These are phyloP conservation scores for Netelia melanura DNA, from an alignment of 2,888 invertebrate species.

Conservation along the genomic window DNA sequence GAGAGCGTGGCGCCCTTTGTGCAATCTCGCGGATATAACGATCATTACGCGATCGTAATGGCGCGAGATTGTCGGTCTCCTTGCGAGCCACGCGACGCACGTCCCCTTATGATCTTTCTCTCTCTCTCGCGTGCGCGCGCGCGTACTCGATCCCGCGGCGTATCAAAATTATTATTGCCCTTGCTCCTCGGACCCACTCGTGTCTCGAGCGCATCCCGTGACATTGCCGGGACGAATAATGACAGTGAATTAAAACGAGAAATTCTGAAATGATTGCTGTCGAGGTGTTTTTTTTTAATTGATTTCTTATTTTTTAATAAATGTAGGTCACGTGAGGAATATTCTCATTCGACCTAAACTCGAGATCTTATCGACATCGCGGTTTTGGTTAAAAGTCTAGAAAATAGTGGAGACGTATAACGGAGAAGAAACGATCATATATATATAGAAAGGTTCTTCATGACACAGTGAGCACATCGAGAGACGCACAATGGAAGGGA, in stretches of 20 bases:
- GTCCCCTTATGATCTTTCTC: slow-evolving; percentile 56
- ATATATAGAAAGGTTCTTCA: slow-evolving; percentile 27
- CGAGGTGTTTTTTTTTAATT: no score
- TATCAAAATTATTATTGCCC: slow-evolving; percentile 34
- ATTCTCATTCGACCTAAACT: slow-evolving; percentile 33
- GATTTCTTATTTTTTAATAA: not conserved
- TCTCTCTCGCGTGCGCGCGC: no score
- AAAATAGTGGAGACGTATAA: slow-evolving; percentile 25
- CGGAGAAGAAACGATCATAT: slow-evolving; percentile 12
- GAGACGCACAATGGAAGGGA: slow-evolving; percentile 71
- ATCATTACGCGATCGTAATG: slow-evolving; percentile 81
- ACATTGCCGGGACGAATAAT: not conserved
- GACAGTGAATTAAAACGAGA: not conserved
- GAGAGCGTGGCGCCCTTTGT: slow-evolving; percentile 74
- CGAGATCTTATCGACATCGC: slow-evolving; percentile 39
- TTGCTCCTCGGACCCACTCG: not conserved
- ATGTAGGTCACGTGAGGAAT: not conserved
- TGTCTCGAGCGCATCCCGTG: not conserved
- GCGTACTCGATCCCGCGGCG: slow-evolving; percentile 33
- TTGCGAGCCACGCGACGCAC: slow-evolving; percentile 62
- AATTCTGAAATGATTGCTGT: no score
- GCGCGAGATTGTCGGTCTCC: slow-evolving; percentile 80
- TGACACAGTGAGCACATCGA: slow-evolving; percentile 67
- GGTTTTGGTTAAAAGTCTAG: slow-evolving; percentile 22
- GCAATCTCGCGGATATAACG: slow-evolving; percentile 76